A percentile compares a stretch with the other conserved stretches of the same genome.
Conservation (phyloP, 2,888 invertebrate genomes). For the Ceraclea dissimilis region DNA sequence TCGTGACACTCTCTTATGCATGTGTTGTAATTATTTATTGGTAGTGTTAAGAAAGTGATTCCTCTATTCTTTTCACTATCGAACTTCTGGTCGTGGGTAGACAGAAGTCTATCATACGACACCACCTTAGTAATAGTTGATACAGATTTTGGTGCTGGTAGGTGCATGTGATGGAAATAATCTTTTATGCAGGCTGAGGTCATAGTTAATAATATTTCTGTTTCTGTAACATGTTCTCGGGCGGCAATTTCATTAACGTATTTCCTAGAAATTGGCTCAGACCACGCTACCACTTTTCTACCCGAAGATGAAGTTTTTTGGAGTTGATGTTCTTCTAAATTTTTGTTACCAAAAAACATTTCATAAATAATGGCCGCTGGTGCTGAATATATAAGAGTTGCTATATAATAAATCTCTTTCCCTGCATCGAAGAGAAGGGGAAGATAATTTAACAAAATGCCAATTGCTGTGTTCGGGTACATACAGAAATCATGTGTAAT, state of each 20-base stretch:
- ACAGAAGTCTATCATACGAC: slow-evolving; percentile 49
- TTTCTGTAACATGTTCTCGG: slow-evolving; percentile 53
- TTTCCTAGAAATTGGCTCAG: slow-evolving; percentile 52
- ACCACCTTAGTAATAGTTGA: slow-evolving; percentile 57
- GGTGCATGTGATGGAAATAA: slow-evolving; percentile 51
- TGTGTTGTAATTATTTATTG: slow-evolving; percentile 41
- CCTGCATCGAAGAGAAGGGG: slow-evolving; percentile 38
- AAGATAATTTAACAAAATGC: slow-evolving; percentile 36
- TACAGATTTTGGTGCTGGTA: slow-evolving; percentile 49
- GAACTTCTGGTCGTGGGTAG: slow-evolving; percentile 42
- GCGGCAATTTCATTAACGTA: slow-evolving; percentile 51
- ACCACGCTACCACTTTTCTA: slow-evolving; percentile 67
- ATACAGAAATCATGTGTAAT: slow-evolving; percentile 32
- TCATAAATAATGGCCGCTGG: slow-evolving; percentile 51
- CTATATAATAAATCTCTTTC: slow-evolving; percentile 38
- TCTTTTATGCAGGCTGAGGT: slow-evolving; percentile 56
- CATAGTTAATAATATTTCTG: slow-evolving; percentile 57
- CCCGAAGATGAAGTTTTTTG: slow-evolving; percentile 63
- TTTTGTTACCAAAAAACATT: slow-evolving; percentile 49
- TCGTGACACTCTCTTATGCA: slow-evolving; percentile 33
- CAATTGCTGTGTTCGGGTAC: slow-evolving; percentile 34
- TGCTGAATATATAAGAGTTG: slow-evolving; percentile 38
- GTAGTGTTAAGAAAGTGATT: slow-evolving; percentile 58
- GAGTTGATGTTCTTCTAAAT: slow-evolving; percentile 44
- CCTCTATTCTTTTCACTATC: slow-evolving; percentile 48